These are phyloP conservation scores for Rhyacophila brunnea DNA, from an alignment of 1,140 invertebrate species.

Conservation along the genomic window DNA sequence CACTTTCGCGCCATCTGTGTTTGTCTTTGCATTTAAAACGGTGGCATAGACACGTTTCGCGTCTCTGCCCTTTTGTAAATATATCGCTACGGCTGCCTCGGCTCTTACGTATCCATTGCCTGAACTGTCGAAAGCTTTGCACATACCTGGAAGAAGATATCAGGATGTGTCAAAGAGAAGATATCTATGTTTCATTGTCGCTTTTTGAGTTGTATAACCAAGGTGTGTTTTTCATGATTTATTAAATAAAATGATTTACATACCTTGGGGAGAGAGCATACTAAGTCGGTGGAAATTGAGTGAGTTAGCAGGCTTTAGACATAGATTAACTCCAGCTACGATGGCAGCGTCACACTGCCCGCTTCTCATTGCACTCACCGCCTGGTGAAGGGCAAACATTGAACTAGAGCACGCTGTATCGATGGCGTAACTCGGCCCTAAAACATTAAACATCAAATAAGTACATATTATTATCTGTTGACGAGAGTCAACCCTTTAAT, in stretches of 20 bases:
- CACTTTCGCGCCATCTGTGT: constrained; percentile 87
- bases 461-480: no score
- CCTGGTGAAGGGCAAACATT: constrained; percentile 84
- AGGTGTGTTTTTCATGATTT: neutral
- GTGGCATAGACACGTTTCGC: constrained; percentile 85
- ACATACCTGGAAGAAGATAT: constrained; percentile 50
- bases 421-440: constrained; percentile 86
- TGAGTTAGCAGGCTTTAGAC: constrained; percentile 83
- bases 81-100: constrained; percentile 80
- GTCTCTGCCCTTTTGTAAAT: constrained; percentile 72
- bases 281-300: constrained; percentile 90
- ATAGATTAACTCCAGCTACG: constrained; percentile 81
- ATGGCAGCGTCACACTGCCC: constrained; percentile 91
- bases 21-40: constrained; percentile 81
- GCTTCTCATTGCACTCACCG: constrained; percentile 74
- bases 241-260: no score
- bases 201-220: no score
- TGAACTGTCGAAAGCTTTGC: constrained; percentile 89
- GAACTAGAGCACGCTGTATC: constrained; percentile 97
- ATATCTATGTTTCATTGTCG: neutral
- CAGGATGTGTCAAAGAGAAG: neutral
- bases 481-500: no score
- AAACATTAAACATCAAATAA: constrained; percentile 12
- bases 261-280: constrained; percentile 87
- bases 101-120: constrained; percentile 92